These are phyloP conservation scores for Peromyscus californicus DNA, from an alignment of 2,113 vertebrate species.

Conservation along the genomic window DNA sequence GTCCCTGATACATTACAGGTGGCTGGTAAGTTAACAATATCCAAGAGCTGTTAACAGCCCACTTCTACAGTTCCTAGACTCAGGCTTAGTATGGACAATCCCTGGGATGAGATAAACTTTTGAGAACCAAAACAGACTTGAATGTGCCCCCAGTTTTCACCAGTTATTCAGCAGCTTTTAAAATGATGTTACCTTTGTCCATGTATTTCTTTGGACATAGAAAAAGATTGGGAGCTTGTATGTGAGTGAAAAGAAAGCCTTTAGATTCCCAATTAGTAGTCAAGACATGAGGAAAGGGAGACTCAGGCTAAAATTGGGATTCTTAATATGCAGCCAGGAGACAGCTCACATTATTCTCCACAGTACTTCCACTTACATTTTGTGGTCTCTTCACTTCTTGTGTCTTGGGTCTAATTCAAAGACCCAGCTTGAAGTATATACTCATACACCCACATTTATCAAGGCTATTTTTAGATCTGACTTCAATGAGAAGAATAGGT, in stretches of 20 bases:
- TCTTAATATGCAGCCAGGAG: conserved; percentile 17
- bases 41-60: fast-evolving
- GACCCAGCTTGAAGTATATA: background rate
- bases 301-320: conserved; percentile 56
- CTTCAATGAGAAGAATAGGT: background rate
- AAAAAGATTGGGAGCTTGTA: conserved; percentile 36
- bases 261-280: conserved; percentile 37
- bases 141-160: background rate
- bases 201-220: background rate
- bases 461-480: conserved; percentile 36
- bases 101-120: background rate
- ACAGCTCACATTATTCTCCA: background rate
- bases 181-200: background rate
- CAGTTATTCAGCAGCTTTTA: background rate
- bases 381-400: background rate
- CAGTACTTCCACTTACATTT: background rate
- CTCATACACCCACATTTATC: background rate
- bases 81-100: background rate
- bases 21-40: no score
- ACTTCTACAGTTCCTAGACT: background rate
- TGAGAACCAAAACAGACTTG: background rate
- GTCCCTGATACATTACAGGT: background rate
- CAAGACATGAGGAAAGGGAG: background rate
- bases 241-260: conserved; percentile 12
- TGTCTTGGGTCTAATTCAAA: conserved; percentile 40